phyloP scores from a whole-genome alignment of 2,888 invertebrate genomes.

The Andrena minutula region DNA sequence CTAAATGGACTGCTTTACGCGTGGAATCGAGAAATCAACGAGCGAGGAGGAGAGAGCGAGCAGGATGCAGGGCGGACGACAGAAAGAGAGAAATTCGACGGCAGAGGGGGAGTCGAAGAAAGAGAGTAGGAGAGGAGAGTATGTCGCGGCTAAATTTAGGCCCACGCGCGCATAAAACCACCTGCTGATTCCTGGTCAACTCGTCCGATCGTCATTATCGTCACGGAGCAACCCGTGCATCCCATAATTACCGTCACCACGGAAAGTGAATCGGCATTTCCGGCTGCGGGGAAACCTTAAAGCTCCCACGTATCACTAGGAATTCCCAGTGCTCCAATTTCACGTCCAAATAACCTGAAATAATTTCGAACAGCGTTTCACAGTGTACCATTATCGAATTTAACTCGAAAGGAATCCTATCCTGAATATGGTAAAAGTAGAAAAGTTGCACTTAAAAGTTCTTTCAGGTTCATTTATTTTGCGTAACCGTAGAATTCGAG shows the following conservation, averaged over 20 bases:
- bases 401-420: no score
- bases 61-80: neutral
- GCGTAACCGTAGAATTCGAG: no score
- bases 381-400: no score
- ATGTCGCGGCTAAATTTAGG: constrained; percentile 70
- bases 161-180: constrained; percentile 65
- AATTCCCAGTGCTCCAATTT: neutral
- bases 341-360: neutral
- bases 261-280: constrained; percentile 25
- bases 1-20: constrained; percentile 7
- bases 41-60: constrained; percentile 3
- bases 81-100: constrained; percentile 45
- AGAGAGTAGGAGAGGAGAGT: constrained; percentile 53
- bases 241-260: constrained; percentile 26
- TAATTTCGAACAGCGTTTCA: no score
- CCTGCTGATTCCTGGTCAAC: constrained; percentile 68
- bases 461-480: no score
- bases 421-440: no score
- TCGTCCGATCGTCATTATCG: constrained; percentile 48
- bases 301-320: neutral
- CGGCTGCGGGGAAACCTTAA: neutral
- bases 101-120: constrained; percentile 38
- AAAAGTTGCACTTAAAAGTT: no score
- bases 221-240: constrained; percentile 27
- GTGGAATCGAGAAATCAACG: constrained; percentile 35